Evolutionary conservation across 2,888 invertebrate genomes (phyloP), one percentile per base, ranked within the genome.

Genomic region (Lottia scabra): DNA sequence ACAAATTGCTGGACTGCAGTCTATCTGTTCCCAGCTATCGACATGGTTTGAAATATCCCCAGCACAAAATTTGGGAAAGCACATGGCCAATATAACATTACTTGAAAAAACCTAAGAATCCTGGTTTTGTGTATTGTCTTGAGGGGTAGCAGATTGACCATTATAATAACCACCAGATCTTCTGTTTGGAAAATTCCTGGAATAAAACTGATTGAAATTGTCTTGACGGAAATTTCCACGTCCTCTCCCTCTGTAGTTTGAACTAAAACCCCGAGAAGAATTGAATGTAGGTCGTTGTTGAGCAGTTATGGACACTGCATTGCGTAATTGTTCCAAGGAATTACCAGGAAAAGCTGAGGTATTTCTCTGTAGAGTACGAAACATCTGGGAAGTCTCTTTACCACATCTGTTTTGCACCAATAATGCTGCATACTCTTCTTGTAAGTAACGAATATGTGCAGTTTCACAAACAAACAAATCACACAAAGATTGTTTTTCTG

Each of bases 361-460:
- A 16, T 48, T 48, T 48, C 19, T 48, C 48, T 48, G 48, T 19
- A 48, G 19, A 48, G 48, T 19, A 16, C 48, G 48, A 48, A 48
- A 48, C 19, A 48, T 16, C 19, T 48, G 16, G n/a, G 48, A 48
- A 48, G 48, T 48, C 19, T 48, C 48, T 19, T 19, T 19, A 15
- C 19, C 48, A 48, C 69, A 76, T 46, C 26, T 56, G 19, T 70
- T 67, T 43, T 74, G 71, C 15, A 76, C 74, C 13, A 76, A n/a
- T 15, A 74, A 45, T 12, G 72, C 68, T 15, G 74, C 72, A 48
- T n/a, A n/a, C n/a, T n/a, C n/a, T n/a, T n/a, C n/a, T n/a, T n/a
- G n/a, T n/a, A n/a, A n/a, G n/a, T n/a, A n/a, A n/a, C n/a, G n/a
- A n/a, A n/a, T n/a, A n/a, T n/a, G n/a, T n/a, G n/a, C n/a, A n/a